Evolutionary conservation across 2,888 invertebrate genomes (phyloP).

Genomic region (Eristalis intricaria): DNA sequence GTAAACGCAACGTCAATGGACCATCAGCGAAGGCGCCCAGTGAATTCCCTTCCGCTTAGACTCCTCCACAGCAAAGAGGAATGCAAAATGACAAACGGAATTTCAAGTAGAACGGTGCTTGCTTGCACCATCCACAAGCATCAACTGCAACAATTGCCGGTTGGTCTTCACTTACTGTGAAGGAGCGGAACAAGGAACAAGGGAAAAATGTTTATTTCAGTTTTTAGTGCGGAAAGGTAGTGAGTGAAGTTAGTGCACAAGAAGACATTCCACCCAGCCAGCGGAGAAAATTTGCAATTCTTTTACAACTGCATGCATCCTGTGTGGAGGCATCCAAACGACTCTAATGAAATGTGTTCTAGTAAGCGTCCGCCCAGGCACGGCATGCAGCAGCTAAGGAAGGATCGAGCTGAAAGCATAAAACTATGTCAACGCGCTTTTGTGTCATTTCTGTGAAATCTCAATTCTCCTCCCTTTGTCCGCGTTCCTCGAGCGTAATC

Average conservation of each 20-base stretch:
- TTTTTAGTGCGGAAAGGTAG: slow-evolving; percentile 55
- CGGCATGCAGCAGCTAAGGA: not conserved
- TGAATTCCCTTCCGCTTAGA: slow-evolving; percentile 7
- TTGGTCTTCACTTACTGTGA: slow-evolving; percentile 22
- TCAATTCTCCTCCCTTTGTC: slow-evolving; percentile 51
- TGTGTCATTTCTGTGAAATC: slow-evolving; percentile 58
- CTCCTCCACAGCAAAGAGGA: not conserved
- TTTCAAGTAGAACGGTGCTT: slow-evolving; percentile 43
- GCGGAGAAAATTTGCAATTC: slow-evolving; percentile 59
- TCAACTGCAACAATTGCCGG: slow-evolving; percentile 15
- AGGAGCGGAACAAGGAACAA: slow-evolving; percentile 29
- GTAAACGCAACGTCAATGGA: slow-evolving; percentile 16
- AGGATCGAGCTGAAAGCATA: slow-evolving; percentile 21
- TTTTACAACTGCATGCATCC: slow-evolving; percentile 63
- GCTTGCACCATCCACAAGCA: slow-evolving; percentile 1
- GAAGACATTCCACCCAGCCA: not conserved
- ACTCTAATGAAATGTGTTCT: slow-evolving; percentile 68
- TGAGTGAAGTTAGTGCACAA: not conserved
- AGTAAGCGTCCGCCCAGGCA: slow-evolving; percentile 20
- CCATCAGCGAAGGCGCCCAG: slow-evolving; percentile 35
- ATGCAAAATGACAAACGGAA: slow-evolving; percentile 58
- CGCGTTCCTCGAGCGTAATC: slow-evolving; percentile 49
- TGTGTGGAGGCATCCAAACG: slow-evolving; percentile 65
- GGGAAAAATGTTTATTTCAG: slow-evolving; percentile 59
- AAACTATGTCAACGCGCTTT: slow-evolving; percentile 70